These are phyloP conservation scores for Lycaon pictus DNA, from an alignment of 2,113 vertebrate species.

Conservation along the genomic window DNA sequence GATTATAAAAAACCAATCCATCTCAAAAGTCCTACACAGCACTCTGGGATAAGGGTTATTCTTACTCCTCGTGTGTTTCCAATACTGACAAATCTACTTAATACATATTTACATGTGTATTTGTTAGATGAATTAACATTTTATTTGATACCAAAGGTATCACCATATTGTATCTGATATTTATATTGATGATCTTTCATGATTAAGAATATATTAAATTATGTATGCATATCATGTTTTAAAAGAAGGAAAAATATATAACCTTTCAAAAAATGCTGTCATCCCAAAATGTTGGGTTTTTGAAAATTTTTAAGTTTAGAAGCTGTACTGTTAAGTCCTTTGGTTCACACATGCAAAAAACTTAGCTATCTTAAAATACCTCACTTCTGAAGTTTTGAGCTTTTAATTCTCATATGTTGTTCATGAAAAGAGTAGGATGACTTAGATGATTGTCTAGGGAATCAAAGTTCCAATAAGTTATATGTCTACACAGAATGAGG, in stretches of 20 bases:
- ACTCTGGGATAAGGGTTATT: not conserved
- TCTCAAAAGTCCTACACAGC: not conserved
- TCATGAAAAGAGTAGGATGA: not conserved
- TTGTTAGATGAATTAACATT: not conserved
- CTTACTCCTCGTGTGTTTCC: not conserved
- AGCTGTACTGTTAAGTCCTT: not conserved
- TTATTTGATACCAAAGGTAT: not conserved
- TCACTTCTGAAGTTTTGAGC: not conserved
- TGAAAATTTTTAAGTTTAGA: not conserved
- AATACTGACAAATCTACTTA: not conserved
- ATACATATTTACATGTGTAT: not conserved
- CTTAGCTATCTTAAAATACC: not conserved
- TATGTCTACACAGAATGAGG: not conserved
- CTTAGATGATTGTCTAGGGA: not conserved
- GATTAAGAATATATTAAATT: constrained; percentile 8
- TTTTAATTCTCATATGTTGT: not conserved
- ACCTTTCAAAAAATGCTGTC: not conserved
- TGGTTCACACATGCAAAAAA: not conserved
- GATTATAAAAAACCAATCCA: not conserved
- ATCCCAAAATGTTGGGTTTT: not conserved
- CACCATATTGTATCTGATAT: not conserved
- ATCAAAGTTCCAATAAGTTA: not conserved
- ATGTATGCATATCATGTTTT: not conserved
- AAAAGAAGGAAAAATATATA: not conserved
- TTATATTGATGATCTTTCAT: not conserved